Evolutionary conservation across 2,113 vertebrate species (phyloP).

Genomic region (Arizona elegans): DNA sequence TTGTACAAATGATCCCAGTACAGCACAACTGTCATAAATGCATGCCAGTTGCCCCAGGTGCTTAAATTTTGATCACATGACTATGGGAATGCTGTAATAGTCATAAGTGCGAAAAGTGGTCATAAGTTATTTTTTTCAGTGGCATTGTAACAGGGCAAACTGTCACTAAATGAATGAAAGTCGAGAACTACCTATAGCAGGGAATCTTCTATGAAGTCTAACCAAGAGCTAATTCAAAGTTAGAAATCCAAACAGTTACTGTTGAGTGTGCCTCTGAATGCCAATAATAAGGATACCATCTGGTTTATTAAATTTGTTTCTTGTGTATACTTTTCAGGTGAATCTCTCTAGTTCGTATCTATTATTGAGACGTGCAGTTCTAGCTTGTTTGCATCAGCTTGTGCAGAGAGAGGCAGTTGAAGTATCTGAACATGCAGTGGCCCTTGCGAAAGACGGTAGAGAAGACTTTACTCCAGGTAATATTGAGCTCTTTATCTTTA

Average conservation of each 20-base stretch:
- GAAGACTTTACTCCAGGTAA: constrained; percentile 81
- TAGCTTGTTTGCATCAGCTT: constrained; percentile 87
- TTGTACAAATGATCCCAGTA: not conserved
- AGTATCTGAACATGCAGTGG: constrained; percentile 83
- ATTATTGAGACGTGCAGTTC: constrained; percentile 79
- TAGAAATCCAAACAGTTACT: not conserved
- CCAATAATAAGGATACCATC: not conserved
- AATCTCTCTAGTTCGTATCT: constrained; percentile 87
- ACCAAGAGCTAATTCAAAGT: not conserved
- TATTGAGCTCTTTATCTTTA: not conserved
- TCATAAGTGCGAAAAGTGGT: not conserved
- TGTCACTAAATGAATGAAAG: not conserved
- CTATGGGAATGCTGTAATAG: not conserved
- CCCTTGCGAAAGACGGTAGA: constrained; percentile 78
- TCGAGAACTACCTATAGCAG: not conserved
- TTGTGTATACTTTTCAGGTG: constrained; percentile 74
- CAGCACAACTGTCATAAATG: not conserved
- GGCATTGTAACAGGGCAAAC: not conserved
- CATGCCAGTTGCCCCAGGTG: not conserved
- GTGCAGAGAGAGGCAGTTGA: constrained; percentile 87
- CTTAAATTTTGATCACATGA: not conserved
- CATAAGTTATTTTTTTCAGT: not conserved
- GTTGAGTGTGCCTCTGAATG: not conserved
- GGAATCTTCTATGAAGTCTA: not conserved
- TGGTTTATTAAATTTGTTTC: constrained; percentile 35